Evolutionary conservation across 2,113 vertebrate genomes (phyloP).

Genomic region (Mionectes macconnelli): DNA sequence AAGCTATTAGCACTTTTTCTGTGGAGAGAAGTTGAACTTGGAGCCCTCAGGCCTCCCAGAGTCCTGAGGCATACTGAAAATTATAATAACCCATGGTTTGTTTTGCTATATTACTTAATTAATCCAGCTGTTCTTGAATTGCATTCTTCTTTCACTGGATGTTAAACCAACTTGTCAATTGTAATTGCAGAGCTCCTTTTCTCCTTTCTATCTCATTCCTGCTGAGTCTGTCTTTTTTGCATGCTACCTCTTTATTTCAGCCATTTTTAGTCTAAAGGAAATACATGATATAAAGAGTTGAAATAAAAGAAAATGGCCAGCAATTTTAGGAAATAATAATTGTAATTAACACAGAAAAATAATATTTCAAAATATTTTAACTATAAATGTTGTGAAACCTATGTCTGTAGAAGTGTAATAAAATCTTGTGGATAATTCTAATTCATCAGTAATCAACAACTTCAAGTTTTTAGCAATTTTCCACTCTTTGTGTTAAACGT

Average conservation of each 20-base stretch:
- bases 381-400: not conserved
- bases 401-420: not conserved
- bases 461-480: not conserved
- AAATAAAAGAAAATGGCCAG: not conserved
- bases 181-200: constrained; percentile 39
- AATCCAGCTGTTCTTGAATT: constrained; percentile 45
- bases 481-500: not conserved
- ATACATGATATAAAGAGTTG: not conserved
- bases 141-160: constrained; percentile 53
- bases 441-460: not conserved
- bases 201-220: not conserved
- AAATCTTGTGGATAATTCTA: not conserved
- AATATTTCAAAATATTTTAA: not conserved
- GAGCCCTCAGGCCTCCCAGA: not conserved
- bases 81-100: constrained; percentile 9
- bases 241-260: constrained; percentile 14
- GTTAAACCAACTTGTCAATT: constrained; percentile 77
- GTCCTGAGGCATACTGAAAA: constrained; percentile 34
- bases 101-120: constrained; percentile 67
- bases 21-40: constrained; percentile 51
- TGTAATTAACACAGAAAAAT: not conserved
- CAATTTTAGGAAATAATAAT: not conserved
- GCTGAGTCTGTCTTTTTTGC: not conserved
- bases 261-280: constrained; percentile 1
- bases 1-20: constrained; percentile 22